Conservation (phyloP, 2,113 vertebrate genomes). For the Sinocyclocheilus maitianheensis region DNA sequence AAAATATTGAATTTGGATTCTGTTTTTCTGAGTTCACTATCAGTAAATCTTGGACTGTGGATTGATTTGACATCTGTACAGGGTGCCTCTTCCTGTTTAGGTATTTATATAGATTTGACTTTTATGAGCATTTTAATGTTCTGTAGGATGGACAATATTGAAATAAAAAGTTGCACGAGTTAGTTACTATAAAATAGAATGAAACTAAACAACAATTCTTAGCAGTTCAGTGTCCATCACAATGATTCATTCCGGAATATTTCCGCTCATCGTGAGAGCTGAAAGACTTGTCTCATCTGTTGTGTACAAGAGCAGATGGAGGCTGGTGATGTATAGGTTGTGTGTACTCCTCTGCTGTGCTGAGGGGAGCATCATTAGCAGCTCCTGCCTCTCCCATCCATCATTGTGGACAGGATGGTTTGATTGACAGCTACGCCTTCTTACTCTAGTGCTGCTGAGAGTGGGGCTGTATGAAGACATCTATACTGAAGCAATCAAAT, state of each 20-base stretch:
- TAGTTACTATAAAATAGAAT: background rate
- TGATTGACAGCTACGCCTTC: conserved; percentile 18
- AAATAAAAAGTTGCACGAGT: too few species aligned
- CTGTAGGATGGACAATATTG: background rate
- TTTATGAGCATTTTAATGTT: background rate
- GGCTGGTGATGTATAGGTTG: conserved; percentile 36
- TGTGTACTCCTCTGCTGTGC: conserved; percentile 20
- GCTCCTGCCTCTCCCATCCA: conserved; percentile 5
- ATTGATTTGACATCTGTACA: too few species aligned
- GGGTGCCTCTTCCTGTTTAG: too few species aligned
- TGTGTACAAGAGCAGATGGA: conserved; percentile 6
- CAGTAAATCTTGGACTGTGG: too few species aligned
- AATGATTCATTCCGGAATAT: background rate
- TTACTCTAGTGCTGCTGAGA: background rate
- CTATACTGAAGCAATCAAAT: conserved; percentile 17
- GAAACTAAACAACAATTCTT: background rate
- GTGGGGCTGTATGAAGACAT: conserved; percentile 4
- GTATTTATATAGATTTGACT: background rate
- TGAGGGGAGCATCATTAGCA: conserved; percentile 40
- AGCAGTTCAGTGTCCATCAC: background rate
- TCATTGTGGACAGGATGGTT: background rate
- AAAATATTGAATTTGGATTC: too few species aligned
- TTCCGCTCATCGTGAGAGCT: background rate
- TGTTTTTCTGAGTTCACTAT: too few species aligned
- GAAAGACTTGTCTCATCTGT: conserved; percentile 3